Conservation (phyloP, 2,113 vertebrate species). For the Pachypanchax playfairii region DNA sequence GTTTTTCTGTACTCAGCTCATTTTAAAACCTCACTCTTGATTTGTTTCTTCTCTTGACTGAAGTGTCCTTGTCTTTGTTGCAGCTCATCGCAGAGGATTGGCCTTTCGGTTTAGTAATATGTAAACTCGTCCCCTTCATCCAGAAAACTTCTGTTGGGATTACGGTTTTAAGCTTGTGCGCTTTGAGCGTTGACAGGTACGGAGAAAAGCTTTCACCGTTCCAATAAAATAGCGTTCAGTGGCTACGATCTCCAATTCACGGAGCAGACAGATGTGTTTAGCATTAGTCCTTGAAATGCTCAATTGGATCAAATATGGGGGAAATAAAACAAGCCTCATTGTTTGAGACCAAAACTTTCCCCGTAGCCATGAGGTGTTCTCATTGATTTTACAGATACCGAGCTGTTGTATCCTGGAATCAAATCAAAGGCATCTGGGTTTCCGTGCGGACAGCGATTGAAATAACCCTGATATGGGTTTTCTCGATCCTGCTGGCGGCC, state of each 20-base stretch:
- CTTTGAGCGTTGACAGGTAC: slow-evolving; percentile 93
- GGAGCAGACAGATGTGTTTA: slow-evolving; percentile 52
- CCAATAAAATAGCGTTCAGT: slow-evolving; percentile 24
- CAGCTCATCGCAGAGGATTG: slow-evolving; percentile 92
- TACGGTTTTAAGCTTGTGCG: slow-evolving; percentile 91
- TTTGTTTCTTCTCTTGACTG: slow-evolving; percentile 8
- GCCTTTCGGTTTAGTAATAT: slow-evolving; percentile 89
- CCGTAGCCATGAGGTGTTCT: slow-evolving; percentile 43
- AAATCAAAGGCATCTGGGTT: slow-evolving; percentile 87
- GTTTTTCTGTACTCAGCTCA: slow-evolving; percentile 11
- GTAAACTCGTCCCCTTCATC: slow-evolving; percentile 93
- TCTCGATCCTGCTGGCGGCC: slow-evolving; percentile 87
- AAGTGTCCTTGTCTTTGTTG: slow-evolving; percentile 47
- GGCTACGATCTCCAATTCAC: slow-evolving; percentile 52
- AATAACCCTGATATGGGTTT: slow-evolving; percentile 89
- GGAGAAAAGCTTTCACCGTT: slow-evolving; percentile 49
- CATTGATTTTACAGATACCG: slow-evolving; percentile 83
- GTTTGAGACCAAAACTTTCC: slow-evolving; percentile 48
- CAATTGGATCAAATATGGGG: no score
- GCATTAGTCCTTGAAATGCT: slow-evolving; percentile 56
- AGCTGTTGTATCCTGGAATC: slow-evolving; percentile 89
- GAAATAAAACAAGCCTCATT: slow-evolving; percentile 27
- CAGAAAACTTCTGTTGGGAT: slow-evolving; percentile 94
- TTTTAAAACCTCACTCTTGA: slow-evolving; percentile 28
- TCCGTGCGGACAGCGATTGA: slow-evolving; percentile 87